Evolutionary conservation across 2,113 vertebrate species (phyloP).

Genomic region (Embiotoca jacksoni): DNA sequence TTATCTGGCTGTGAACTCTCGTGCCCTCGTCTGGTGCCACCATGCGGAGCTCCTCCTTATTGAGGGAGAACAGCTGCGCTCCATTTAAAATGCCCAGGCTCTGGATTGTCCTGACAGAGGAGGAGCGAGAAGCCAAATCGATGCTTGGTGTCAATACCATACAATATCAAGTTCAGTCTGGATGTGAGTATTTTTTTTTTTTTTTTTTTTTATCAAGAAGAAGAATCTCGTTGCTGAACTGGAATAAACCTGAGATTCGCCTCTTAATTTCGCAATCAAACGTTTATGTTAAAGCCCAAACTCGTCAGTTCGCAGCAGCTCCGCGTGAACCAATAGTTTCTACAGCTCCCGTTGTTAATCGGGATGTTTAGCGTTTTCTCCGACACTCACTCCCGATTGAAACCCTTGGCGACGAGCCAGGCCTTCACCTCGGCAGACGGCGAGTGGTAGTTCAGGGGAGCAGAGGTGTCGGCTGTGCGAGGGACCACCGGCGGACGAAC

Average conservation of each 20-base stretch:
- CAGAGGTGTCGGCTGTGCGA: slow-evolving; percentile 62
- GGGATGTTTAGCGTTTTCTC: not conserved
- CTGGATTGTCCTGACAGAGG: slow-evolving; percentile 73
- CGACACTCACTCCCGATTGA: slow-evolving; percentile 80
- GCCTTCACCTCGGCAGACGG: slow-evolving; percentile 78
- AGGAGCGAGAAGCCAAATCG: not conserved
- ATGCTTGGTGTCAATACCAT: too few species aligned
- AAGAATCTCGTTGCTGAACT: too few species aligned
- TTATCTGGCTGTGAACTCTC: slow-evolving; percentile 87
- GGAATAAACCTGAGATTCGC: too few species aligned
- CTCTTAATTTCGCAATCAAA: too few species aligned
- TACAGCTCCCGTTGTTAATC: too few species aligned
- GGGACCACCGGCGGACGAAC: slow-evolving; percentile 51
- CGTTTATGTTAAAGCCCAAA: too few species aligned
- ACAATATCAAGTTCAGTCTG: too few species aligned
- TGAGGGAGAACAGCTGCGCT: slow-evolving; percentile 84
- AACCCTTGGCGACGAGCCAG: slow-evolving; percentile 89
- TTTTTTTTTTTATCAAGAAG: too few species aligned
- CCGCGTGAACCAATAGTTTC: too few species aligned
- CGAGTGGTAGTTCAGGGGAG: slow-evolving; percentile 79
- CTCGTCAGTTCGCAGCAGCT: too few species aligned
- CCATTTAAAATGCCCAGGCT: slow-evolving; percentile 78
- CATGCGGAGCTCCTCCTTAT: slow-evolving; percentile 77
- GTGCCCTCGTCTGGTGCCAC: slow-evolving; percentile 80
- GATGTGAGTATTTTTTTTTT: too few species aligned